Conservation (phyloP, 2,888 invertebrate genomes). For the Amitus sp. region DNA sequence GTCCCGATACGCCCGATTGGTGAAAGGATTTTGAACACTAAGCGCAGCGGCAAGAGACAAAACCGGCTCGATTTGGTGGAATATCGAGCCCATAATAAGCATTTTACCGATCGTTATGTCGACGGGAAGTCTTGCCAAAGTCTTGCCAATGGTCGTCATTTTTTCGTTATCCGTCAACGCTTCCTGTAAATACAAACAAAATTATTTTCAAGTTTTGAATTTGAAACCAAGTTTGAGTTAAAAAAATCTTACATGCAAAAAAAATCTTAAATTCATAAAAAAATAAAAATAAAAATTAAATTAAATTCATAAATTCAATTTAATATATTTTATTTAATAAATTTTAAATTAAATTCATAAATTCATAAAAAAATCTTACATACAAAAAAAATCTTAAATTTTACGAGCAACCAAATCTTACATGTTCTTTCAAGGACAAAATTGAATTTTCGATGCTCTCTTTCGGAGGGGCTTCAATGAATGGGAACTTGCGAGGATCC, state of each 20-base stretch:
- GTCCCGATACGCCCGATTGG: constrained; percentile 88
- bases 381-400: too few species aligned
- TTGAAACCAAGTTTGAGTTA: too few species aligned
- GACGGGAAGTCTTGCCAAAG: constrained; percentile 90
- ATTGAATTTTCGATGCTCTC: constrained; percentile 89
- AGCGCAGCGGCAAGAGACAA: constrained; percentile 90
- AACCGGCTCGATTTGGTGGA: constrained; percentile 88
- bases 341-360: too few species aligned
- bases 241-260: too few species aligned
- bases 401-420: too few species aligned
- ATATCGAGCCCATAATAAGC: constrained; percentile 89
- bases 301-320: too few species aligned
- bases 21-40: constrained; percentile 93
- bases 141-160: constrained; percentile 86
- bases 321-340: too few species aligned
- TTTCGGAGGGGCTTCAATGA: constrained; percentile 89
- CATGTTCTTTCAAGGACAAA: constrained; percentile 86
- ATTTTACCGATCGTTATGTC: constrained; percentile 97
- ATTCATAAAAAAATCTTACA: too few species aligned
- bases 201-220: background rate
- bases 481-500: constrained; percentile 92
- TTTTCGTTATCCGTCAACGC: constrained; percentile 83
- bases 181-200: constrained; percentile 68
- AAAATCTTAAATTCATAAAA: too few species aligned
- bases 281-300: too few species aligned